Conservation (phyloP, 2,113 vertebrate genomes). For the Etheostoma cragini region DNA sequence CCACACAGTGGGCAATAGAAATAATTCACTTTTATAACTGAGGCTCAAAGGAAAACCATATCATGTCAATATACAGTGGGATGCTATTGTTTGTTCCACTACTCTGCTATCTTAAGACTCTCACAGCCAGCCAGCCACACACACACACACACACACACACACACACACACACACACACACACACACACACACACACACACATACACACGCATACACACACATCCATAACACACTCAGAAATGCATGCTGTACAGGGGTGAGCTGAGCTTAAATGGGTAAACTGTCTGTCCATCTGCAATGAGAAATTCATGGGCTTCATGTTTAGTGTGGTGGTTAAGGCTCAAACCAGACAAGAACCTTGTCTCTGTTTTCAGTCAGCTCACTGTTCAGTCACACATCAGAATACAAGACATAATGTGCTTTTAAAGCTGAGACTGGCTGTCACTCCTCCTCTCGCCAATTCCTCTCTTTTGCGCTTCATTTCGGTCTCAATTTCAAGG, state of each 20-base stretch:
- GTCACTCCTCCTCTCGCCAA: background rate
- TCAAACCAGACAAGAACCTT: background rate
- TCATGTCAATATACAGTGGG: background rate
- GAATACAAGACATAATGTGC: conserved; percentile 35
- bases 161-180: too few species aligned
- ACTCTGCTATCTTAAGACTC: background rate
- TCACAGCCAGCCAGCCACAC: background rate
- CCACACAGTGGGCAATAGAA: background rate
- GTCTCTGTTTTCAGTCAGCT: conserved; percentile 16
- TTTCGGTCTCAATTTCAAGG: conserved; percentile 69
- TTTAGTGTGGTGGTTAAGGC: conserved; percentile 14
- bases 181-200: background rate
- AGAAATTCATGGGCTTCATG: conserved; percentile 24
- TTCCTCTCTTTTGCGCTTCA: conserved; percentile 23
- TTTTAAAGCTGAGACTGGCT: conserved; percentile 31
- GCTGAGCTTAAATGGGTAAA: background rate
- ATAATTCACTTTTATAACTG: background rate
- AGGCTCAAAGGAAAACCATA: background rate
- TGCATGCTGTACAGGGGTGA: too few species aligned
- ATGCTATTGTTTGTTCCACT: conserved; percentile 5
- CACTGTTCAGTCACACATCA: conserved; percentile 38
- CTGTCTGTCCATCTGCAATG: conserved; percentile 13
- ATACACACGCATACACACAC: conserved; percentile 9
- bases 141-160: conserved; percentile 12
- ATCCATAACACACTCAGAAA: conserved; percentile 2